phyloP scores from a whole-genome alignment of 1,140 invertebrate genomes.

The Penaeus indicus region DNA sequence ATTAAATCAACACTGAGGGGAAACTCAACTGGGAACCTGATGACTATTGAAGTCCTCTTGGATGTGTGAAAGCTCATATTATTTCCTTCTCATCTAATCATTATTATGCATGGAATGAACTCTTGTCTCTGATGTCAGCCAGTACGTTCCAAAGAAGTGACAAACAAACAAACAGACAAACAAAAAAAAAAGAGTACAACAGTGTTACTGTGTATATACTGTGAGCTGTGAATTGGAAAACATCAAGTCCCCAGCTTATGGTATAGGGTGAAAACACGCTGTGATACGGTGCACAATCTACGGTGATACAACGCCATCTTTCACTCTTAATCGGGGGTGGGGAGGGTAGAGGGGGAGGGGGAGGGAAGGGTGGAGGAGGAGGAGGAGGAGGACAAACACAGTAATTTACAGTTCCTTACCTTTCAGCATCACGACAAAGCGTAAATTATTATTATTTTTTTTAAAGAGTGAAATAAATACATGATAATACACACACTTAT shows the following conservation, averaged over 20 bases:
- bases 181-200: not conserved
- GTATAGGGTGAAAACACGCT: not conserved
- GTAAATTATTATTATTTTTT: too few species aligned
- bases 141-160: not conserved
- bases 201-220: conserved; percentile 1
- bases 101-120: too few species aligned
- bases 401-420: too few species aligned
- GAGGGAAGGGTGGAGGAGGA: not conserved
- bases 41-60: conserved; percentile 9
- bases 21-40: conserved; percentile 33
- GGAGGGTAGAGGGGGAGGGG: not conserved
- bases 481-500: too few species aligned
- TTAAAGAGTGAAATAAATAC: too few species aligned
- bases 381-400: not conserved
- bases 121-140: not conserved
- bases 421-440: too few species aligned
- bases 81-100: too few species aligned
- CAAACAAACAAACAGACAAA: too few species aligned
- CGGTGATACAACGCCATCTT: too few species aligned
- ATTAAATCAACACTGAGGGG: not conserved
- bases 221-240: too few species aligned
- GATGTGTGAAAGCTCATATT: not conserved
- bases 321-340: not conserved
- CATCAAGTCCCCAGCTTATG: conserved; percentile 37
- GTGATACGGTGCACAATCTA: conserved; percentile 21